Conservation (phyloP, 1,140 invertebrate genomes). For the Cotesia typhae region DNA sequence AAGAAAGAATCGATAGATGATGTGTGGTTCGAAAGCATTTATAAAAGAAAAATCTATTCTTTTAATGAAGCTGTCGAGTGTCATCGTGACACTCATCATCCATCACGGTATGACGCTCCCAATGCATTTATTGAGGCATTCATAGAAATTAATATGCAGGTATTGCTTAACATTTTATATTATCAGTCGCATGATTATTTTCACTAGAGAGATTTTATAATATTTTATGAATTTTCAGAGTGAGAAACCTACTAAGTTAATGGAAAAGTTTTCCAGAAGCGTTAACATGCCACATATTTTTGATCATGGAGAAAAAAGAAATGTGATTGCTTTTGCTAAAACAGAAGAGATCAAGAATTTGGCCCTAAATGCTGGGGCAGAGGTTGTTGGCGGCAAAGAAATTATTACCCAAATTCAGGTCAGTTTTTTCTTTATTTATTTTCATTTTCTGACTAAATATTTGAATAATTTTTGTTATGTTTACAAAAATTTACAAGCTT, state of each 20-base stretch:
- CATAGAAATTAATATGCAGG: constrained; percentile 79
- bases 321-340: constrained; percentile 78
- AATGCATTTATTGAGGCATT: constrained; percentile 71
- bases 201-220: not conserved
- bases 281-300: constrained; percentile 73
- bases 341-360: constrained; percentile 66
- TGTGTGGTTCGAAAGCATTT: constrained; percentile 72
- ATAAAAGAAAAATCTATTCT: constrained; percentile 71
- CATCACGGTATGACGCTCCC: constrained; percentile 77
- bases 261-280: constrained; percentile 72
- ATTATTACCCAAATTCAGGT: constrained; percentile 80
- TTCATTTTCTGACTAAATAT: not conserved
- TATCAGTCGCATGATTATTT: not conserved
- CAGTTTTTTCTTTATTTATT: constrained; percentile 22
- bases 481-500: too few species aligned
- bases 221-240: constrained; percentile 47
- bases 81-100: constrained; percentile 80
- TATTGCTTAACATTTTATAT: constrained; percentile 18
- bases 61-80: constrained; percentile 77
- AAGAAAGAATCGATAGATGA: constrained; percentile 69
- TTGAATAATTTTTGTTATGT: too few species aligned
- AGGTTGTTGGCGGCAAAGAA: constrained; percentile 73
- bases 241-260: constrained; percentile 68
- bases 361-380: constrained; percentile 75
- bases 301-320: constrained; percentile 70